Evolutionary conservation across 2,113 vertebrate species (phyloP), one percentile per base, ranked within the genome.

Genomic region (Clupea harengus): DNA sequence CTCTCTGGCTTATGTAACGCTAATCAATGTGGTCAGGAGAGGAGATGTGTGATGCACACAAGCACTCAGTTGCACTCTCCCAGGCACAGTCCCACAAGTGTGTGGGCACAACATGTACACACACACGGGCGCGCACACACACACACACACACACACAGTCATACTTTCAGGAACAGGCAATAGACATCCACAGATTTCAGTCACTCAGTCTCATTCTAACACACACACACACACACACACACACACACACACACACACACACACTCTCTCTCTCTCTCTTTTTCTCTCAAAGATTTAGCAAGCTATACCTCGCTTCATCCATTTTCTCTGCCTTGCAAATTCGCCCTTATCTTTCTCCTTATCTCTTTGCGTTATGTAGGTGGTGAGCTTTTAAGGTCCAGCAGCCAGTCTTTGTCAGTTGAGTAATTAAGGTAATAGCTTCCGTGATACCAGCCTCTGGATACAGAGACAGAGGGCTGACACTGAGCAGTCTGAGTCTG

Each of bases 1-100:
- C 85, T 78, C 83, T 57, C 39, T 54, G 6, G 78, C 15, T 88
- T 84, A 86, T 82, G 82, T 64, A 89, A 85, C 64, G 47, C 25
- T 39, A 78, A 78, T 78, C 72, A 32, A 78, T 78, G 72, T 32
- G 72, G 72, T 78, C 72, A 78, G 72, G 72, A 78, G 28, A 39
- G 72, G 28, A 15, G 72, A 39, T 17, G 28, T 39, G 72, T 78
- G 72, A 78, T 39, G 72, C 72, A 78, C 72, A 78, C 72, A 78
- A 13, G 32, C 72, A 78, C 72, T 39, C 72, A 32, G 28, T 39
- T 39, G 39, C 72, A 78, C 72, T 39, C 72, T 39, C 72, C 72
- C 28, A 32, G 25, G 72, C 32, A 17, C 72, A 39, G 72, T 78
- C 72, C 72, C 72, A 39, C 72, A 78, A 78, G 72, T 78, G 72